These are phyloP conservation scores for Oscheius sp. DNA, from an alignment of 1,140 invertebrate genomes.

Conservation along the genomic window DNA sequence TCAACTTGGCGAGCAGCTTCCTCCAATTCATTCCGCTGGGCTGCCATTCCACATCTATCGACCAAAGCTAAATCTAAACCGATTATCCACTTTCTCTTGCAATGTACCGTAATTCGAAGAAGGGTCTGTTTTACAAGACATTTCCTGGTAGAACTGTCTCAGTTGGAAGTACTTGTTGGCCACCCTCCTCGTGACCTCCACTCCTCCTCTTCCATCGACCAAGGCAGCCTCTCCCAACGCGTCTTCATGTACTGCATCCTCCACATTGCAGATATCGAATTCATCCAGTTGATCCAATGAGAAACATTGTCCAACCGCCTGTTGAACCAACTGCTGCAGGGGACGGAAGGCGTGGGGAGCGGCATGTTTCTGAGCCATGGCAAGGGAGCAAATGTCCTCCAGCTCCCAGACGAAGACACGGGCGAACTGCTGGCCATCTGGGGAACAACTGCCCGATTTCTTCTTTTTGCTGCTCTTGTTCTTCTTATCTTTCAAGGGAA, in stretches of 20 bases:
- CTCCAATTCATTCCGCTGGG: background rate
- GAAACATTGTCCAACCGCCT: background rate
- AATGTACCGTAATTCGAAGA: no score
- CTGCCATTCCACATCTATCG: background rate
- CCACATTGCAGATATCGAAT: constrained; percentile 4
- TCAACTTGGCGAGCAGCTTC: background rate
- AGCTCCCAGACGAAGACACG: background rate
- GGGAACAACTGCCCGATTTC: background rate
- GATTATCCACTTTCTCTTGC: no score
- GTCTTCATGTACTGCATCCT: background rate
- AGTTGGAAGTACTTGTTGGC: background rate
- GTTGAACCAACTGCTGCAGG: no score
- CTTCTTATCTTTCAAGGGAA: background rate
- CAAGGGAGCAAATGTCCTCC: background rate
- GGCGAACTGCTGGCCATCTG: background rate
- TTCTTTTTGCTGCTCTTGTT: background rate
- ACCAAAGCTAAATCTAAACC: background rate
- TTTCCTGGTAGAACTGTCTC: background rate
- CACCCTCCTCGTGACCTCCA: background rate
- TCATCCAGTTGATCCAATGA: background rate
- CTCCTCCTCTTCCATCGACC: constrained; percentile 3
- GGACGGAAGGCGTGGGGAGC: no score
- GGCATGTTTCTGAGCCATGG: no score
- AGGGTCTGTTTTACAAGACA: background rate
- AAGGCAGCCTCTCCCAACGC: background rate